Base-by-base conservation (phyloP, 2,888 invertebrate species). In the Loripinus fragilis region DNA sequence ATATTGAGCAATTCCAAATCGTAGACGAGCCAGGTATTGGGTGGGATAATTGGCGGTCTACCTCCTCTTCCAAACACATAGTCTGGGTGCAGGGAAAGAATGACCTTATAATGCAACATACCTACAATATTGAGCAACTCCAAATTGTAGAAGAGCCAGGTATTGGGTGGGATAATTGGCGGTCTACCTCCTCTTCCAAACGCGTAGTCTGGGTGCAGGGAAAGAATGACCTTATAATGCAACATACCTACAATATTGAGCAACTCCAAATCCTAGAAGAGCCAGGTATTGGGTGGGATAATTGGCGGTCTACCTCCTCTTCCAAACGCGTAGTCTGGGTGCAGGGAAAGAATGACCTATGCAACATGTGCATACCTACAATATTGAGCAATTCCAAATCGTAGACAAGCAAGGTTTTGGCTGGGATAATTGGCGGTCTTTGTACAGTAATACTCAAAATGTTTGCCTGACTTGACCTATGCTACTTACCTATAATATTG, bases 241-340 rank as follows among this genome's bases (percentile, higher is more conserved):
- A n/a, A n/a, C n/a, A 48, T 48, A 90, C 96, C 96, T 92, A 95
- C 95, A 97, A 98, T 98, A 75, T 95, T 95, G 64, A 98, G 95
- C 94, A 98, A 95, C 94, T 98, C 98, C 84, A 98, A 95, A 96
- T 98, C 93, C 88, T 91, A 94, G 88, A 97, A 96, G 7, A 99
- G 94, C 0, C 97, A 97, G 0, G 98, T 95, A 93, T 97, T 95
- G 12, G 97, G 96, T 33, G 98, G 98, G 87, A 99, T 98, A 90
- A 95, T 96, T 1, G 98, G 98, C 0, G 96, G 96, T 89, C 96
- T 96, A 75, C 98, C 98, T 33, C 93, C 92, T 82, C 95, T 95
- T 7, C 98, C 98, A 91, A 99, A 99, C 0, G 97, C 99, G 94
- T 98, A 99, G 78, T 97, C 96, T 0, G 98, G 95, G 70, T 96